Conservation (phyloP, 2,888 invertebrate species). For the Matsumyia berberina region DNA sequence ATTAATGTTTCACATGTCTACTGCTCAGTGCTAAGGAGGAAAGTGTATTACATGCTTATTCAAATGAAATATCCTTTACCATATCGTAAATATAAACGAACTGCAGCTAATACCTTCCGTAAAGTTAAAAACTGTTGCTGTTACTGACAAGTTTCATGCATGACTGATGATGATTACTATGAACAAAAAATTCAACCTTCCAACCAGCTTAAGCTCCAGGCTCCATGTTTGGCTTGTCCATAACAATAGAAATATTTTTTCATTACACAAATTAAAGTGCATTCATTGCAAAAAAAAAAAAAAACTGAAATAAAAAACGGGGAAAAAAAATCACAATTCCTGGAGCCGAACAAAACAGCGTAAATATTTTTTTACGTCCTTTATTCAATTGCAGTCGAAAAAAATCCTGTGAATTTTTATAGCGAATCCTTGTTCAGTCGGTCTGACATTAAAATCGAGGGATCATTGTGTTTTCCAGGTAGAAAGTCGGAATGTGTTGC, state of each 20-base stretch:
- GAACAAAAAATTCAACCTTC: not conserved
- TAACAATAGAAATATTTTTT: conserved; percentile 18
- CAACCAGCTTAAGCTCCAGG: no score
- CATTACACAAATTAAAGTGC: conserved; percentile 16
- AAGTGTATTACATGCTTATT: no score
- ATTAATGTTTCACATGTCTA: no score
- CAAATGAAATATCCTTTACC: no score
- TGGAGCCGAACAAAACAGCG: not conserved
- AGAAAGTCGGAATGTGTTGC: conserved; percentile 20
- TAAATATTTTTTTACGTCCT: not conserved
- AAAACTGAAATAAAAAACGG: conserved; percentile 20
- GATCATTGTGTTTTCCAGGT: not conserved
- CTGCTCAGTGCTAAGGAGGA: no score
- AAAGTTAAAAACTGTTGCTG: conserved; percentile 18
- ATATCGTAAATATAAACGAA: no score
- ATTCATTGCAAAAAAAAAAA: conserved; percentile 11
- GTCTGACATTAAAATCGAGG: conserved; percentile 4
- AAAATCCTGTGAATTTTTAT: conserved; percentile 2
- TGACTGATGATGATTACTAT: not conserved
- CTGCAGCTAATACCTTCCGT: no score
- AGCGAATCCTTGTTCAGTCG: conserved; percentile 23
- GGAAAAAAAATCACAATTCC: not conserved
- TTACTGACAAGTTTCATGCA: not conserved
- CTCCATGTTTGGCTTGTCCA: not conserved
- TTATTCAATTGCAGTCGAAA: not conserved